phyloP scores from a whole-genome alignment of 2,113 vertebrate species.

The Anser cygnoides region DNA sequence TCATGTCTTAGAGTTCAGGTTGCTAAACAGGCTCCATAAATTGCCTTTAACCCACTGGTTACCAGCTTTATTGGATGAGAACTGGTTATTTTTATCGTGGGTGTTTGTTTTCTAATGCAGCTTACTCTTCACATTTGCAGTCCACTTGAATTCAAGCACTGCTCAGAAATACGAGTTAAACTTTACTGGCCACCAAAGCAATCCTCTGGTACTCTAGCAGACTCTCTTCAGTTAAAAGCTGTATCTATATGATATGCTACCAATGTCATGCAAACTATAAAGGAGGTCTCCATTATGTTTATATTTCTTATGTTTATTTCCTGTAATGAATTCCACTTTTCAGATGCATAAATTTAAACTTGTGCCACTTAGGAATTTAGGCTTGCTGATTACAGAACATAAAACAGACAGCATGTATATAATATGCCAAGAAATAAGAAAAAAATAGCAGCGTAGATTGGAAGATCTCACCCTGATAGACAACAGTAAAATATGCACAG shows the following conservation, averaged over 20 bases:
- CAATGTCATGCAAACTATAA: conserved; percentile 12
- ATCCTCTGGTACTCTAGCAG: background rate
- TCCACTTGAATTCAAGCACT: background rate
- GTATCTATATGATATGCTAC: background rate
- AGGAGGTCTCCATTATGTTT: background rate
- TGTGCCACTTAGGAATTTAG: conserved; percentile 28
- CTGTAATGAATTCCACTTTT: conserved; percentile 13
- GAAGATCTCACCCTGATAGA: conserved; percentile 13
- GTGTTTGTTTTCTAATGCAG: background rate
- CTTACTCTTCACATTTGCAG: background rate
- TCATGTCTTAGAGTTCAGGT: background rate
- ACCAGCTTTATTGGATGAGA: background rate
- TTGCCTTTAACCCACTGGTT: background rate
- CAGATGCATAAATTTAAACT: conserved; percentile 31
- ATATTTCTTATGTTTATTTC: conserved; percentile 27
- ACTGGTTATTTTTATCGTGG: background rate
- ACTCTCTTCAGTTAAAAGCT: conserved; percentile 10
- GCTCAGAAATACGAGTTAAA: background rate
- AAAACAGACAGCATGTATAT: background rate
- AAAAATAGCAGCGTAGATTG: conserved; percentile 28
- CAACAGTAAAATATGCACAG: conserved; percentile 36
- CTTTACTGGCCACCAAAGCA: background rate
- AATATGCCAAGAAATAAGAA: conserved; percentile 27
- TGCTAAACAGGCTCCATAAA: background rate
- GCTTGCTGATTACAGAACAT: conserved; percentile 27